Base-by-base conservation (phyloP, 2,888 invertebrate genomes). In the Perizoma affinitatum region DNA sequence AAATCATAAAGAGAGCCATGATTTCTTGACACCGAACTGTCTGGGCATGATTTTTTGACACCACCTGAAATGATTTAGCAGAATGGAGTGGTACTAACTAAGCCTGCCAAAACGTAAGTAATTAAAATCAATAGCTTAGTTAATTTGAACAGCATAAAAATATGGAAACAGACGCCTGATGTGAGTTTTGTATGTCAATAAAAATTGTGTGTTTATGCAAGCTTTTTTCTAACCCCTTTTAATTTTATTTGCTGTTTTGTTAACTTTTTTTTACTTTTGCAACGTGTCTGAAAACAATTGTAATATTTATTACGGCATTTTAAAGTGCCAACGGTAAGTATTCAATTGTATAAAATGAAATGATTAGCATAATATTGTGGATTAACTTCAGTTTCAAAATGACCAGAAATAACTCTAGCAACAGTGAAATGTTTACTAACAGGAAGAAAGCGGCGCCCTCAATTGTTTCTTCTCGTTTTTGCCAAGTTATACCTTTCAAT, bases 191-290 rank as follows among this genome's bases (percentile, higher is more conserved):
- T 54, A 35, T 45, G 6, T 43, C n/a, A 51, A 51, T 44, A 48
- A 52, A 34, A 54, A 47, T 36, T 22, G 22, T 49, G 36, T 56
- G 8, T 57, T 69, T 70, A 59, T 55, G 47, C 42, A 50, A 74
- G 78, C 76, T 76, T 70, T 75, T 76, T 71, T 69, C 73, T 82
- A 82, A 84, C 76, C 73, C 72, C 67, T 67, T 69, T 79, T 77
- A 63, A 67, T 73, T 75, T 80, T 70, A 66, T 76, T 82, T 80
- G 79, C 76, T 61, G 67, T 65, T 66, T 58, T 61, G 61, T 59
- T 54, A 11, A 40, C 47, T 9, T 46, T 55, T 67, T 45, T 58
- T 58, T 58, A 48, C 60, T 61, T 57, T 50, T 50, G 55, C 60
- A 61, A 56, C 48, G 33, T 56, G 47, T 6, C 0, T 43, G n/a